Percentiles rank a stretch among this genome's conserved stretches.
Evolutionary conservation across 2,888 invertebrate species (phyloP).

Genomic region (Leptura quadrifasciata): DNA sequence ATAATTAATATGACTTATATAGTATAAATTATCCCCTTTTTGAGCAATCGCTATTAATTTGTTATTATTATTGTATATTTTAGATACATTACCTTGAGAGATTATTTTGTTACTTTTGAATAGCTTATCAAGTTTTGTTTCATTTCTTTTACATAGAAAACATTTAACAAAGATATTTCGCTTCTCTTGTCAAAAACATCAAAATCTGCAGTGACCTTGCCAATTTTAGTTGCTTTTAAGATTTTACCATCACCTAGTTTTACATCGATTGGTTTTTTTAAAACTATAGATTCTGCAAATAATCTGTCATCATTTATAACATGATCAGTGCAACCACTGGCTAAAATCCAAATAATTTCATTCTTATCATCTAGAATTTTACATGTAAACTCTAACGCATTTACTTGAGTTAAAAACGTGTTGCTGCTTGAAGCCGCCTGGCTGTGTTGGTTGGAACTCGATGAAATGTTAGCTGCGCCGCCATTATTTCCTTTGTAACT

Average conservation of each 20-base stretch:
- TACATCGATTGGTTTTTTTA: conserved; percentile 45
- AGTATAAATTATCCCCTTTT: neutral
- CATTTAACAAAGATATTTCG: conserved; percentile 13
- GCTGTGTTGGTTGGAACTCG: no score
- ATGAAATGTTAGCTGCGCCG: neutral
- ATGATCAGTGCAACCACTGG: conserved; percentile 52
- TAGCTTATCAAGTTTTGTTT: neutral
- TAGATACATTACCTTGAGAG: neutral
- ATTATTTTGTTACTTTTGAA: neutral
- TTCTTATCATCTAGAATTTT: conserved; percentile 6
- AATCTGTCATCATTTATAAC: conserved; percentile 50
- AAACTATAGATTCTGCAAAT: conserved; percentile 41
- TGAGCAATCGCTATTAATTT: neutral
- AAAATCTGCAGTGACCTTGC: conserved; percentile 30
- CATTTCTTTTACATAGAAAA: conserved; percentile 13
- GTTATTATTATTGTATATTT: neutral
- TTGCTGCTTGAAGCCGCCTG: no score
- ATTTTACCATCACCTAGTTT: conserved; percentile 47
- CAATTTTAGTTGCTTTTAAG: conserved; percentile 47
- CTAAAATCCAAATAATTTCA: conserved; percentile 45
- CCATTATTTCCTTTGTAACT: neutral
- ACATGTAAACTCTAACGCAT: neutral
- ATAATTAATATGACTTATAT: no score
- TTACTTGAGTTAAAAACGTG: neutral
- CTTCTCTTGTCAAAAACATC: no score